These are phyloP conservation scores for Halictus ligatus DNA, from an alignment of 2,888 invertebrate genomes.

Conservation along the genomic window DNA sequence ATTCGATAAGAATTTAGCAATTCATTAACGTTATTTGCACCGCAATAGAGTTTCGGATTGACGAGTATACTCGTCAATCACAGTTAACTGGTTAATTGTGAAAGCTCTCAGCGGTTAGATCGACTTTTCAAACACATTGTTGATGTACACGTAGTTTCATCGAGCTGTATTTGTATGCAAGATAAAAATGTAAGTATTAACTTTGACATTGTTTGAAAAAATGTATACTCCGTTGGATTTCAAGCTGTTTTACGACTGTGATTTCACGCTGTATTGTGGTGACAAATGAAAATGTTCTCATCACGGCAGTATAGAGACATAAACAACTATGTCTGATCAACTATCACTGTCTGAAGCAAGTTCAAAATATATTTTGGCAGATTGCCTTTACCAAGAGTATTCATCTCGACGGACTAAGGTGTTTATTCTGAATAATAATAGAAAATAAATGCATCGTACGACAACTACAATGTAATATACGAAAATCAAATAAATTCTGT, in stretches of 20 bases:
- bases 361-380: conserved; percentile 42
- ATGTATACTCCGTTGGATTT: background rate
- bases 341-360: conserved; percentile 39
- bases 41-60: no score
- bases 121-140: background rate
- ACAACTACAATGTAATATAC: no score
- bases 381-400: conserved; percentile 35
- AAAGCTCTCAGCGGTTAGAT: background rate
- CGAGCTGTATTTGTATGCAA: background rate
- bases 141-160: background rate
- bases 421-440: conserved; percentile 19
- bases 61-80: no score
- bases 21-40: no score
- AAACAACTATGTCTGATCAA: conserved; percentile 2
- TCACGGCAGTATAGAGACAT: background rate
- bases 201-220: background rate
- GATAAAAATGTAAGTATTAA: background rate
- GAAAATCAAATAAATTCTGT: no score
- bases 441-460: background rate
- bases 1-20: no score
- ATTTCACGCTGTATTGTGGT: background rate
- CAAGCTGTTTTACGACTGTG: background rate
- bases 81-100: no score
- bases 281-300: background rate
- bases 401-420: conserved; percentile 32